Evolutionary conservation across 2,888 invertebrate species (phyloP), one percentile per base, ranked within the genome.

Genomic region (Sarcophaga rosellei): DNA sequence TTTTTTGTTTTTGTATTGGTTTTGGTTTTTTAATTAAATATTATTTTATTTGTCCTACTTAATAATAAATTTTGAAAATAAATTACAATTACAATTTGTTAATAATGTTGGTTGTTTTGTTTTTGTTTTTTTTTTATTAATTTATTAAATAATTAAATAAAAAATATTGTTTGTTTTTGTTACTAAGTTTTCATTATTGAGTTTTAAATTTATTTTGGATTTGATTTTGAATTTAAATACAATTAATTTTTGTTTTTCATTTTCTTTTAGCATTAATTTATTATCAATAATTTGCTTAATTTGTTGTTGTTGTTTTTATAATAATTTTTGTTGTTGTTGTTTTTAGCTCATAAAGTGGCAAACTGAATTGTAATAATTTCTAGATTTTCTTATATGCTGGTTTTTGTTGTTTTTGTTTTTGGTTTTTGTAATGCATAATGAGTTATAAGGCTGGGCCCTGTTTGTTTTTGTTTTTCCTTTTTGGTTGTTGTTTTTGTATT

Each of bases 21-120:
- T 57, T 17, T 17, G 15, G 4, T 12, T 15, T 17, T 57, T 68
- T 35, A 35, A 35, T 68, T 69, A 53, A 75, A 76, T 82, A 72
- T 76, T 59, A 76, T 70, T 76, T 75, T 44, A 47, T 62, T 79
- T 75, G 45, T 44, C 84, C 84, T 84, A 84, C 84, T 84, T 84
- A 84, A 75, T 84, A 59, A 59, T 84, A 84, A 72, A 84, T 79
- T 84, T 84, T 75, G 84, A 79, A 84, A 84, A 75, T 74, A 84
- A 73, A 73, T 70, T 62, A 73, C 44, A 84, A 84, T 84, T 84
- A 84, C 65, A 84, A 65, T 59, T 79, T 65, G 75, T 84, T 35
- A 35, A 35, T 35, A 35, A 35, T 35, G 23, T 2, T 23, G 35
- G 35, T 35, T 35, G 8, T 35, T 8, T 35, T 63, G 1, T 61